Percentiles rank a stretch among this genome's conserved stretches.
These are phyloP conservation scores for Puntigrus tetrazona DNA, from an alignment of 2,113 vertebrate species.

Conservation along the genomic window DNA sequence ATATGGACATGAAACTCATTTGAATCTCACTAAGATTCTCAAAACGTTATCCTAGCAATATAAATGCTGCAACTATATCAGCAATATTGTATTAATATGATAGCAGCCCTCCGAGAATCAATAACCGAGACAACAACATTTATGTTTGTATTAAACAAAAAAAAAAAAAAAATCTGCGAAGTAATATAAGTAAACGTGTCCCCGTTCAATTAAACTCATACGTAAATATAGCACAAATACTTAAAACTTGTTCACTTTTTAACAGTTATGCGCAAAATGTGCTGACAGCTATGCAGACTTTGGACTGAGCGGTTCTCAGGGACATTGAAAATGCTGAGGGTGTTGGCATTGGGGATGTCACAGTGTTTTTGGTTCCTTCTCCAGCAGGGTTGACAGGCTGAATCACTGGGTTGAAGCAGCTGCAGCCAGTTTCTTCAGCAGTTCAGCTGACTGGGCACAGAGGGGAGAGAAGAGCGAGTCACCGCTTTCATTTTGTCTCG, in stretches of 20 bases:
- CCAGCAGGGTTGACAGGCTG: constrained; percentile 19
- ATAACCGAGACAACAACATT: neutral
- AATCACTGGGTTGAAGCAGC: constrained; percentile 10
- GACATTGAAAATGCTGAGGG: constrained; percentile 22
- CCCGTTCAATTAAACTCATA: neutral
- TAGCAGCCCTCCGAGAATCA: no score
- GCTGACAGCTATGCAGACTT: constrained; percentile 16
- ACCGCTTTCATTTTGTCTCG: neutral
- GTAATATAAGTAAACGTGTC: neutral
- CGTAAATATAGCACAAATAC: neutral
- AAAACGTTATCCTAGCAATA: no score
- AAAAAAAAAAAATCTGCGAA: neutral
- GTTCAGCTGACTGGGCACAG: constrained; percentile 32
- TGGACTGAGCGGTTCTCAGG: neutral
- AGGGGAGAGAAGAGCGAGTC: neutral
- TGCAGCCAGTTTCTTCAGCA: constrained; percentile 17
- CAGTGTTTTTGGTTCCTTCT: constrained; percentile 4
- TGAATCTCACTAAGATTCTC: no score
- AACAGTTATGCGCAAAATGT: constrained; percentile 2
- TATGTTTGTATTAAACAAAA: neutral
- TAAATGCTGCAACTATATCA: no score
- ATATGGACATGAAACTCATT: no score
- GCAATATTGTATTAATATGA: no score
- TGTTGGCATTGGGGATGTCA: constrained; percentile 11
- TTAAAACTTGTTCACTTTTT: neutral